Evolutionary conservation across 2,113 vertebrate species (phyloP).

Genomic region (Daphoenositta chrysoptera): DNA sequence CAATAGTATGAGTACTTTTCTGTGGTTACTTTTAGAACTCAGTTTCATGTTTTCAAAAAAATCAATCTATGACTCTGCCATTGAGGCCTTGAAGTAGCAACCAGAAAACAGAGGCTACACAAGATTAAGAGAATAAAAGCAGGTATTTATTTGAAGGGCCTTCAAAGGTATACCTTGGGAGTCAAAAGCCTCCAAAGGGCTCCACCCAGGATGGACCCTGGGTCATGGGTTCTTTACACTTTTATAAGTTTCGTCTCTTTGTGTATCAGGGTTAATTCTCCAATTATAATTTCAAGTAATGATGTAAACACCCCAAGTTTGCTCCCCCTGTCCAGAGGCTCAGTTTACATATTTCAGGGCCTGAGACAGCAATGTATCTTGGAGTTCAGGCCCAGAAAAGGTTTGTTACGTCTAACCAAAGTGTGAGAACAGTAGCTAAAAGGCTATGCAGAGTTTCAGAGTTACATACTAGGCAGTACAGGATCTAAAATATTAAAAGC

Average conservation of each 20-base stretch:
- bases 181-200: background rate
- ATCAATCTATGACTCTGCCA: background rate
- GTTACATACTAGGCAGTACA: background rate
- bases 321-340: background rate
- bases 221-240: background rate
- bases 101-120: background rate
- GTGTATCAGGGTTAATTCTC: background rate
- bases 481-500: background rate
- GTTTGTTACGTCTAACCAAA: background rate
- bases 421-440: background rate
- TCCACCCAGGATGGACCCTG: background rate
- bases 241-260: background rate
- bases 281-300: background rate
- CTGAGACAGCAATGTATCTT: background rate
- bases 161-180: background rate
- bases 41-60: background rate
- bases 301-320: background rate
- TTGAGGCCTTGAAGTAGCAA: background rate
- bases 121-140: background rate
- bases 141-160: background rate
- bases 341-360: background rate
- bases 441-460: background rate
- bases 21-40: background rate
- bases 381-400: background rate
- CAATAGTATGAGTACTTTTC: background rate